Conservation (phyloP, 1,140 invertebrate genomes). For the Lepeophtheirus salmonis region DNA sequence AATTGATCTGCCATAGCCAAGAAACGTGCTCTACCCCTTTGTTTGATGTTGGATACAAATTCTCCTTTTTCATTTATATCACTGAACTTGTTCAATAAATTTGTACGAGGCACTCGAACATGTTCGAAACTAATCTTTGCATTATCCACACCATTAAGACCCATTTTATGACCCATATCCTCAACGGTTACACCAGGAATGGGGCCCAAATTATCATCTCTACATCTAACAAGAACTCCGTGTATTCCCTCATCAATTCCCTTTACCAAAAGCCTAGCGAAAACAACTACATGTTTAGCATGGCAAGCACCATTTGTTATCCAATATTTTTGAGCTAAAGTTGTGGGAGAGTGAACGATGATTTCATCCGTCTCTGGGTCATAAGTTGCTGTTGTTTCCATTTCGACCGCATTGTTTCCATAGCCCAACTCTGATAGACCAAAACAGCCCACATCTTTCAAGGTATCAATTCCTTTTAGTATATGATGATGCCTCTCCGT, state of each 20-base stretch:
- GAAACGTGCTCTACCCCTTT: slow-evolving; percentile 22
- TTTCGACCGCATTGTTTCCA: slow-evolving; percentile 26
- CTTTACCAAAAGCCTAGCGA: slow-evolving; percentile 23
- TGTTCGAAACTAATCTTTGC: slow-evolving; percentile 24
- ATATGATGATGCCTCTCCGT: slow-evolving; percentile 24
- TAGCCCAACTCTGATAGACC: slow-evolving; percentile 25
- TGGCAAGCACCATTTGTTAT: slow-evolving; percentile 27
- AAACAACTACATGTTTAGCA: slow-evolving; percentile 24
- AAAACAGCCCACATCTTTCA: slow-evolving; percentile 25
- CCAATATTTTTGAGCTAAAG: slow-evolving; percentile 25
- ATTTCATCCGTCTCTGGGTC: slow-evolving; percentile 21
- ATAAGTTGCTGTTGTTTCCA: slow-evolving; percentile 25
- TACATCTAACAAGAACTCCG: slow-evolving; percentile 23
- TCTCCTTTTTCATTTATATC: slow-evolving; percentile 21
- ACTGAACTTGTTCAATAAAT: slow-evolving; percentile 23
- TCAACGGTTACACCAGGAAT: slow-evolving; percentile 23
- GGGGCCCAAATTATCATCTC: slow-evolving; percentile 22
- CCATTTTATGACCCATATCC: slow-evolving; percentile 26
- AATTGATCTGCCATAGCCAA: slow-evolving; percentile 25
- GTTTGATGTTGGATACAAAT: slow-evolving; percentile 15
- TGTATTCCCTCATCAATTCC: slow-evolving; percentile 23
- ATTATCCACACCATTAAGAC: slow-evolving; percentile 26
- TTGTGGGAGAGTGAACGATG: slow-evolving; percentile 23
- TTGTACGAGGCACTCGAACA: slow-evolving; percentile 23
- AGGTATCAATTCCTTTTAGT: slow-evolving; percentile 22